phyloP scores from a whole-genome alignment of 2,113 vertebrate genomes.

The Leptocoma aspasia region DNA sequence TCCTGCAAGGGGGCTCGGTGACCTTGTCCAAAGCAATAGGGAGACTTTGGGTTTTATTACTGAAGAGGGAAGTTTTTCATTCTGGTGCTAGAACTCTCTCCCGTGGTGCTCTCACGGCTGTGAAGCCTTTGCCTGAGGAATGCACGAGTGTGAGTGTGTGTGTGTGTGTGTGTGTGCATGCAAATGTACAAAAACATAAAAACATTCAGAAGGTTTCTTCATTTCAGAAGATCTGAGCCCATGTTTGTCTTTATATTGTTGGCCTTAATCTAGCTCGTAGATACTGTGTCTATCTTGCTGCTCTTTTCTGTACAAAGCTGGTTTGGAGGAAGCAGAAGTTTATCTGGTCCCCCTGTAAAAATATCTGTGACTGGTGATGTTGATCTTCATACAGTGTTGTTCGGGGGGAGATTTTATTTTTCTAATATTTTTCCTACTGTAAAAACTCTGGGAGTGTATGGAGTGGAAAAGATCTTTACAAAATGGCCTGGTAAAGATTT shows the following conservation, averaged over 20 bases:
- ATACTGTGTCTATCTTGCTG: slow-evolving; percentile 29
- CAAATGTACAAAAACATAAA: not conserved
- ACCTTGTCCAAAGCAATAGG: slow-evolving; percentile 22
- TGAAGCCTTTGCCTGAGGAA: slow-evolving; percentile 20
- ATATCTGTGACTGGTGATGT: not conserved
- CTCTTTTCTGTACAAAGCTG: slow-evolving; percentile 28
- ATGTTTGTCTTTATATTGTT: slow-evolving; percentile 1
- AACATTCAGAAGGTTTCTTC: slow-evolving; percentile 18
- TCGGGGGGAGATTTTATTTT: slow-evolving; percentile 74
- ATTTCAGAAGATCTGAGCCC: slow-evolving; percentile 12
- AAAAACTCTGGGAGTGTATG: not conserved
- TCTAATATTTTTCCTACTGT: slow-evolving; percentile 60
- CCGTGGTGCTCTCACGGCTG: slow-evolving; percentile 20
- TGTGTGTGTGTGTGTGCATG: not conserved
- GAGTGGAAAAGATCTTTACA: not conserved
- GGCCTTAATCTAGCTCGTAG: slow-evolving; percentile 51
- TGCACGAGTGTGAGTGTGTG: not conserved
- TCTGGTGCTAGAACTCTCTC: slow-evolving; percentile 64
- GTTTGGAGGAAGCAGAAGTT: slow-evolving; percentile 39
- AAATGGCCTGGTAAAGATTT: not conserved
- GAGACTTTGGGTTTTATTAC: slow-evolving; percentile 3
- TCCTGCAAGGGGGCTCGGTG: not conserved
- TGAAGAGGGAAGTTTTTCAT: slow-evolving; percentile 19
- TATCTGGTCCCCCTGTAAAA: not conserved
- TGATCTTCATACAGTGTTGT: slow-evolving; percentile 37